These are phyloP conservation scores for Danaus chrysippus DNA, from an alignment of 2,888 invertebrate species.

Conservation along the genomic window DNA sequence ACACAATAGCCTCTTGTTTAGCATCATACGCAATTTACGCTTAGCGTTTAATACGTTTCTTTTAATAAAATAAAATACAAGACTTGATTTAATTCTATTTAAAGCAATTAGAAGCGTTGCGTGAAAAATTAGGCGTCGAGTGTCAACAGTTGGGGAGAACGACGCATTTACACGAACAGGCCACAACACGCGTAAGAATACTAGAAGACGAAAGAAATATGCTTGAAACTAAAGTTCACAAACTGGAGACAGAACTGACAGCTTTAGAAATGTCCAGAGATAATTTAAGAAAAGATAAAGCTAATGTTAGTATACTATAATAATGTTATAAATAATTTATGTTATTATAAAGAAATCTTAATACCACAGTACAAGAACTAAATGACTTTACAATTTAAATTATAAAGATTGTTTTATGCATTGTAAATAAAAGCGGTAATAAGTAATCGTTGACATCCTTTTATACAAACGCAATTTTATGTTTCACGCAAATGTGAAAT, in stretches of 20 bases:
- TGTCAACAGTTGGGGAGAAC: slow-evolving; percentile 85
- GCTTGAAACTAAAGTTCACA: slow-evolving; percentile 86
- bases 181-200: slow-evolving; percentile 80
- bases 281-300: slow-evolving; percentile 86
- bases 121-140: slow-evolving; percentile 86
- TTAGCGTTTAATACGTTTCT: not conserved
- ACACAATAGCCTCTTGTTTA: too few species aligned
- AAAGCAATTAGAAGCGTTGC: slow-evolving; percentile 86
- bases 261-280: slow-evolving; percentile 85
- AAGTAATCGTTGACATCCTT: too few species aligned
- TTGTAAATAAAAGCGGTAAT: too few species aligned
- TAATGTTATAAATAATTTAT: not conserved
- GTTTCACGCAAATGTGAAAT: too few species aligned
- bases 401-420: too few species aligned
- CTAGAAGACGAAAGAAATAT: slow-evolving; percentile 88
- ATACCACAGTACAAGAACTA: too few species aligned
- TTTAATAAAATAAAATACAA: not conserved
- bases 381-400: too few species aligned
- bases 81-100: not conserved
- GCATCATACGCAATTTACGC: not conserved
- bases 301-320: slow-evolving; percentile 80
- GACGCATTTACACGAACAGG: slow-evolving; percentile 83
- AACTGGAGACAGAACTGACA: slow-evolving; percentile 88
- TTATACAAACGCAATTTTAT: too few species aligned
- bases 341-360: not conserved